Percentiles rank a stretch among this genome's conserved stretches.
Conservation (phyloP, 1,140 invertebrate species). For the Drosophila biarmipes region DNA sequence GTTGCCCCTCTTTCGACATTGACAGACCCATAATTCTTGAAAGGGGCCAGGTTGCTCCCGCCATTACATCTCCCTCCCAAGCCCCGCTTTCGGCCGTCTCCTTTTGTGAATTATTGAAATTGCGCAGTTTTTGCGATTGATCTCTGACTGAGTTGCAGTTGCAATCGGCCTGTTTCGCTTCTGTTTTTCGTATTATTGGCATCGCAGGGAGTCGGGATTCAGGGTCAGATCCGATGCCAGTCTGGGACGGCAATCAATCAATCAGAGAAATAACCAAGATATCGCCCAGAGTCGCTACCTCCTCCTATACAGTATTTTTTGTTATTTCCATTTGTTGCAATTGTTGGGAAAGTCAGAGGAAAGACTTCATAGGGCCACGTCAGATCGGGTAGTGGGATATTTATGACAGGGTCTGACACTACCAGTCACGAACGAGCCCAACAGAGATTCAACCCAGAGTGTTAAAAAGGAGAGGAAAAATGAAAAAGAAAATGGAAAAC, state of each 20-base stretch:
- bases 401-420: conserved; percentile 37
- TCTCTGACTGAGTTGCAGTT: conserved; percentile 31
- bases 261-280: conserved; percentile 65
- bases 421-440: conserved; percentile 30
- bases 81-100: conserved; percentile 43
- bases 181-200: conserved; percentile 29
- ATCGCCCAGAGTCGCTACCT: conserved; percentile 19
- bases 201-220: conserved; percentile 38
- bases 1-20: conserved; percentile 47
- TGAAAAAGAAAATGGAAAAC: too few species aligned
- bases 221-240: conserved; percentile 34
- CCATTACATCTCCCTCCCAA: conserved; percentile 16
- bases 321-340: background rate
- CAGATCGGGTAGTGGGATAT: conserved; percentile 4
- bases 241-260: conserved; percentile 69
- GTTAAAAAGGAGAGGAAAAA: conserved; percentile 8
- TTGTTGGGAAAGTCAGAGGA: conserved; percentile 15
- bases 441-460: conserved; percentile 1
- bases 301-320: background rate
- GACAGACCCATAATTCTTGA: conserved; percentile 65
- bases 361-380: conserved; percentile 6
- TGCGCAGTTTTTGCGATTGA: conserved; percentile 69
- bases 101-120: conserved; percentile 83
- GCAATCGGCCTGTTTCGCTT: conserved; percentile 24
- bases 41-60: conserved; percentile 6